Evolutionary conservation across 2,888 invertebrate species (phyloP), one percentile per base, ranked within the genome.

Genomic region (Leucophenga montana): DNA sequence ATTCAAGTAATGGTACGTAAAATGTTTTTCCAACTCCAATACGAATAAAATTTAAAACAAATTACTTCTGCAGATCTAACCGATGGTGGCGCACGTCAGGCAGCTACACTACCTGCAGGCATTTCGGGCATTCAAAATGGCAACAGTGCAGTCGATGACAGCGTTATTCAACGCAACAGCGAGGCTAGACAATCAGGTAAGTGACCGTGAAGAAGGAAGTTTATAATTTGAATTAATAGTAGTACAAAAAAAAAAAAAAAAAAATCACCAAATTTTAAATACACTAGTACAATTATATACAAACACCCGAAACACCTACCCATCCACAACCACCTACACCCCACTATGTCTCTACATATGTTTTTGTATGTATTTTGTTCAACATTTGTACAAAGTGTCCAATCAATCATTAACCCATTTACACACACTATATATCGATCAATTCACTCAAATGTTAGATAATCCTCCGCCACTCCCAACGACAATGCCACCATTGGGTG

Each of bases 391-490:
- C 9, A 62, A 62, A 62, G 62, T 62, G 50, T 50, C n/a, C 50
- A 50, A 62, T 20, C 61, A 50, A 50, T 62, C 62, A 62, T 62
- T 62, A 62, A 62, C 62, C 44, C 57, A 59, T 31, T 53, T 50
- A 59, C 62, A 62, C 62, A 46, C 16, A 67, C 65, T 56, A 31
- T 66, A 33, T 31, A 48, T 66, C 31, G 22, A 18, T 20, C 14
- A 53, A 53, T 31, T 18, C n/a, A 31, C 22, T 57, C 62, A 16
- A 62, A 71, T 69, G 74, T 78, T 79, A 87, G 87, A 88, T 82
- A 86, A 88, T 81, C 88, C 89, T 82, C 89, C 89, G 81, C 89
- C 89, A 79, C 84, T 89, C 77, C 89, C 89, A 75, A 83, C 87
- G 72, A 88, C 89, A 78, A 87, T 88, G 87, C 89, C 89, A 73